Evolutionary conservation across 2,113 vertebrate genomes (phyloP).

Genomic region (Panurus biarmicus): DNA sequence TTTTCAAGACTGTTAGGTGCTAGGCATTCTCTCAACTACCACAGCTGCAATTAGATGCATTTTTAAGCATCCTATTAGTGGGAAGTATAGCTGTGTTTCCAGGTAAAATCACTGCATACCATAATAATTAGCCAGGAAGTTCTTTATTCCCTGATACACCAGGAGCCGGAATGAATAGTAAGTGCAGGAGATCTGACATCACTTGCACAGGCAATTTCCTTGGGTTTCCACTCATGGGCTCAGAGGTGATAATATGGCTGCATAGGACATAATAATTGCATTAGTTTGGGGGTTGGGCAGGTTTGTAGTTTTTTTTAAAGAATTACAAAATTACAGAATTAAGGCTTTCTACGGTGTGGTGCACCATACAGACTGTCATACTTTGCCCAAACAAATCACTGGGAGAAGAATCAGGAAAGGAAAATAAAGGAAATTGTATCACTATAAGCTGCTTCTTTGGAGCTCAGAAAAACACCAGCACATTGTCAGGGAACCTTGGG

Average conservation of each 20-base stretch:
- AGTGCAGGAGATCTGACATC: not conserved
- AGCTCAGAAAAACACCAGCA: not conserved
- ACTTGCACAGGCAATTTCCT: not conserved
- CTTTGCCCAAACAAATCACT: not conserved
- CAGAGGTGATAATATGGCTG: not conserved
- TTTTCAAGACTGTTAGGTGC: not conserved
- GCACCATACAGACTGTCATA: not conserved
- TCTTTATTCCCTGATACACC: not conserved
- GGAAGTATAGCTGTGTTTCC: not conserved
- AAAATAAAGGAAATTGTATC: not conserved
- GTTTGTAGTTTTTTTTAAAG: not conserved
- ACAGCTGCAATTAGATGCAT: conserved; percentile 30
- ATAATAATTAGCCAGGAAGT: not conserved
- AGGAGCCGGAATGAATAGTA: not conserved
- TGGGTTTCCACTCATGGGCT: not conserved
- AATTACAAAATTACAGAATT: not conserved
- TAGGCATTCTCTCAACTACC: not conserved
- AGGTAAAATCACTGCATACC: conserved; percentile 12
- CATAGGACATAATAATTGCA: not conserved
- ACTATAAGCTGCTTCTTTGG: not conserved
- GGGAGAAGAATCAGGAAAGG: not conserved
- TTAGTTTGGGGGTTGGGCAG: not conserved
- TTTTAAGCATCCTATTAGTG: conserved; percentile 39
- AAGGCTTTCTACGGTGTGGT: not conserved
- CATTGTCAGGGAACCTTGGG: not conserved